phyloP scores from a whole-genome alignment of 2,888 invertebrate species.

The Linnaemya vulpina region DNA sequence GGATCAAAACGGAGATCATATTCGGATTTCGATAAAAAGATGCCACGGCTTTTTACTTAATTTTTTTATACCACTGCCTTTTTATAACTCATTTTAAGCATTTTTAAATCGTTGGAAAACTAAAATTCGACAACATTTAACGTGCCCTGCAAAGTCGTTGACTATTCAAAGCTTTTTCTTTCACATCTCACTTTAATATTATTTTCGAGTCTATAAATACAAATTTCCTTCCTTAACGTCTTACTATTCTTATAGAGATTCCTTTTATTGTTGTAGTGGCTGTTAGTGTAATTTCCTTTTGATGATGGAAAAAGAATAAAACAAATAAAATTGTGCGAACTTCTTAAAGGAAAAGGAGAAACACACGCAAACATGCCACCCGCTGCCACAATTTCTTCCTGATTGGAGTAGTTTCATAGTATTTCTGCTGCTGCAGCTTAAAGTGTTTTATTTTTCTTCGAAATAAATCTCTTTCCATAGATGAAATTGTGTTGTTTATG shows the following conservation, averaged over 20 bases:
- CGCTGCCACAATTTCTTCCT: not conserved
- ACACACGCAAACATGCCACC: not conserved
- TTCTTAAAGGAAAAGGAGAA: slow-evolving; percentile 23
- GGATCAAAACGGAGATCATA: too few species aligned
- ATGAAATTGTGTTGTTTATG: slow-evolving; percentile 64
- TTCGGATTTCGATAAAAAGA: too few species aligned
- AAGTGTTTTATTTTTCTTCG: slow-evolving; percentile 15
- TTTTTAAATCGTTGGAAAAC: not conserved
- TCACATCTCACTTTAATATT: slow-evolving; percentile 25
- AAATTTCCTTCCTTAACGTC: slow-evolving; percentile 39
- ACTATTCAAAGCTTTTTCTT: not conserved
- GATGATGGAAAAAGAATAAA: slow-evolving; percentile 37
- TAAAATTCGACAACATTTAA: not conserved
- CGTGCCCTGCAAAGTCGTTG: not conserved
- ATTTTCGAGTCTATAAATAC: slow-evolving; percentile 54
- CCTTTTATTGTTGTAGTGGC: slow-evolving; percentile 12
- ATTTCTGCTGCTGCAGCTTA: not conserved
- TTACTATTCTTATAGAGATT: slow-evolving; percentile 14
- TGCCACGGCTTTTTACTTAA: too few species aligned
- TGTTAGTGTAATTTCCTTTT: slow-evolving; percentile 58
- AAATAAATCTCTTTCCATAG: slow-evolving; percentile 25
- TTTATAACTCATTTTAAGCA: too few species aligned
- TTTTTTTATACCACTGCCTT: too few species aligned
- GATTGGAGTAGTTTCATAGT: slow-evolving; percentile 12
- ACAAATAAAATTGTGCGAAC: not conserved